Percentiles rank a stretch among this genome's conserved stretches.
Evolutionary conservation across 1,140 invertebrate genomes (phyloP).

Genomic region (Leptinotarsa defecta): DNA sequence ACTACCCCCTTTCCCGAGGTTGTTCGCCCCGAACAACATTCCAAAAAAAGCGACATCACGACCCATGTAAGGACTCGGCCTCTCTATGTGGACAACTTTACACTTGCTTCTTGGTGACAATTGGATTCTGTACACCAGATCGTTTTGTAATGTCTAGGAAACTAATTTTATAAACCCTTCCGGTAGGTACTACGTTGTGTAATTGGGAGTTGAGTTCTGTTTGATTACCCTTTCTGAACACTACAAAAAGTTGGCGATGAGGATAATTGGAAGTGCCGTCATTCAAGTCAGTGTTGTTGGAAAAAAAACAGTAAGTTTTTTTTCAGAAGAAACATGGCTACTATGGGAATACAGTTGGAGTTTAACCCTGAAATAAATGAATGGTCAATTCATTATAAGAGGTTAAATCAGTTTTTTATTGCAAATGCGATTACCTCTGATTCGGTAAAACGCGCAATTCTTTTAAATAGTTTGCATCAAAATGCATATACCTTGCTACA

Average conservation of each 20-base stretch:
- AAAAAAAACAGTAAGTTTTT: not conserved
- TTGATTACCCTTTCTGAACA: too few species aligned
- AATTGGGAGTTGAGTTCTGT: too few species aligned
- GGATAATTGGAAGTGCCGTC: not conserved
- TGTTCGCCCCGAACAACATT: too few species aligned
- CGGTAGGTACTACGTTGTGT: too few species aligned
- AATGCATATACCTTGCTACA: conserved; percentile 1
- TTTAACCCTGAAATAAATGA: conserved; percentile 1
- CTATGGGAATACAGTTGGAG: conserved; percentile 1
- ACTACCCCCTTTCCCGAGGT: too few species aligned
- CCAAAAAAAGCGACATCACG: too few species aligned
- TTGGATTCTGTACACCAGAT: too few species aligned
- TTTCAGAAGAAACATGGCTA: not conserved
- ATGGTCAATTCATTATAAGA: conserved; percentile 2
- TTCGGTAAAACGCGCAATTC: not conserved
- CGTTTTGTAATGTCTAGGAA: too few species aligned
- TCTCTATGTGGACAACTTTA: too few species aligned
- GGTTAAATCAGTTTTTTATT: conserved; percentile 6
- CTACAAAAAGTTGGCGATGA: not conserved
- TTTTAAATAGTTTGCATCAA: conserved; percentile 5
- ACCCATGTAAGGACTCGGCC: too few species aligned
- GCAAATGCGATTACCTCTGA: not conserved
- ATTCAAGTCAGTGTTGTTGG: not conserved
- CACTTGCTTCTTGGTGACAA: too few species aligned
- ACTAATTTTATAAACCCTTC: too few species aligned